Evolutionary conservation across 23 tunicate genomes (phyloP).

Genomic region (Trididemnum miniatum): DNA sequence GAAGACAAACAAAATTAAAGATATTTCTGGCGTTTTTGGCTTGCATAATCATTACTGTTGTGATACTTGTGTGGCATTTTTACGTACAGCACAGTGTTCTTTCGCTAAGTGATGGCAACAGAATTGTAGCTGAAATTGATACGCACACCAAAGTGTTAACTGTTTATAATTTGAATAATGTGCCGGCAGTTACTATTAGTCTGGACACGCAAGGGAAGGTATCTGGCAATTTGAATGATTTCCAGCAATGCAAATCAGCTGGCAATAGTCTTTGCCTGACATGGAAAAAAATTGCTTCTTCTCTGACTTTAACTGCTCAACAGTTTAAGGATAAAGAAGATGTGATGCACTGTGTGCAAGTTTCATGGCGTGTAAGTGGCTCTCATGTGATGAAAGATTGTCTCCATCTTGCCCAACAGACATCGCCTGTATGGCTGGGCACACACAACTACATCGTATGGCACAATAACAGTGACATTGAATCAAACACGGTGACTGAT

Average conservation of each 20-base stretch:
- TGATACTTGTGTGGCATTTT: conserved; percentile 43
- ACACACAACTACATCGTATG: conserved; percentile 32
- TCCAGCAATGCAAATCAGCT: not conserved
- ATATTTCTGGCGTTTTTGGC: conserved; percentile 22
- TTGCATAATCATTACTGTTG: not conserved
- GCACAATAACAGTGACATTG: not conserved
- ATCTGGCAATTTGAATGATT: conserved; percentile 10
- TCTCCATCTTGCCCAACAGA: not conserved
- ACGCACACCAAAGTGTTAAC: conserved; percentile 11
- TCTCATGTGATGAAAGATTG: conserved; percentile 17
- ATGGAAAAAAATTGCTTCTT: conserved; percentile 10
- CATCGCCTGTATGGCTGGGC: conserved; percentile 22
- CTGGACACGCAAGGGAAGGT: conserved; percentile 31
- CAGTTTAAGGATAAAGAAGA: conserved; percentile 20
- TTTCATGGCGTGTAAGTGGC: conserved; percentile 21
- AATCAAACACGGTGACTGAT: not conserved
- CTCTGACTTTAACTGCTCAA: conserved; percentile 9
- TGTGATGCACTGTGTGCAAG: conserved; percentile 31
- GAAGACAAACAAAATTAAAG: not conserved
- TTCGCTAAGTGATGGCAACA: not conserved
- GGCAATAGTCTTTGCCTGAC: not conserved
- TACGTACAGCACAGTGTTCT: not conserved
- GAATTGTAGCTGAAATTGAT: conserved; percentile 19
- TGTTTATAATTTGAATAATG: not conserved
- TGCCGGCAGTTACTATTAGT: not conserved